Evolutionary conservation across 2,888 invertebrate genomes (phyloP).

Genomic region (Erebia epiphron): DNA sequence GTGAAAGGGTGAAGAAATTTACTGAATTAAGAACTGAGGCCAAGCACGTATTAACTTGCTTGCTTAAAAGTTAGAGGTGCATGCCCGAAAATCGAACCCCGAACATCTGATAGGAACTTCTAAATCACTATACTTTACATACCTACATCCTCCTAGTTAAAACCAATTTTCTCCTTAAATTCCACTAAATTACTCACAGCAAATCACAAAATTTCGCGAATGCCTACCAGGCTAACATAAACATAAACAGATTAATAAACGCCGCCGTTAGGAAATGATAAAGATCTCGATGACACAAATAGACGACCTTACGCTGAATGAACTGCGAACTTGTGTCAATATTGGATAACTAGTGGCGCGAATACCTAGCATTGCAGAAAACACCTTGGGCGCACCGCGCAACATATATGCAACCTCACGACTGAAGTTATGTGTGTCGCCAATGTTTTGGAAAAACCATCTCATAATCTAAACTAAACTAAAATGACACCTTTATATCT

Average conservation of each 20-base stretch:
- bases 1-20: too few relatives aligned
- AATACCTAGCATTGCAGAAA: conserved; percentile 3
- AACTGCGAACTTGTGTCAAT: conserved; percentile 8
- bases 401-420: not conserved
- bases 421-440: not conserved
- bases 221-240: conserved; percentile 12
- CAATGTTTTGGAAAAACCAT: not conserved
- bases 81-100: too few relatives aligned
- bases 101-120: too few relatives aligned
- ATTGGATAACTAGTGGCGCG: conserved; percentile 9
- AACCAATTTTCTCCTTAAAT: too few relatives aligned
- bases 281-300: conserved; percentile 15
- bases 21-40: too few relatives aligned
- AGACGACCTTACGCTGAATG: conserved; percentile 12
- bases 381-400: not conserved
- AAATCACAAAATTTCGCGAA: not conserved
- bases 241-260: not conserved
- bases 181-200: too few relatives aligned
- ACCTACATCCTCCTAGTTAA: too few relatives aligned
- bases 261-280: conserved; percentile 8
- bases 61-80: too few relatives aligned
- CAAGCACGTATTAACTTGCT: too few relatives aligned
- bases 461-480: too few relatives aligned
- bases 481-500: too few relatives aligned
- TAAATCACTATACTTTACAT: too few relatives aligned